phyloP scores from a whole-genome alignment of 2,113 vertebrate genomes.

The Anguilla rostrata region DNA sequence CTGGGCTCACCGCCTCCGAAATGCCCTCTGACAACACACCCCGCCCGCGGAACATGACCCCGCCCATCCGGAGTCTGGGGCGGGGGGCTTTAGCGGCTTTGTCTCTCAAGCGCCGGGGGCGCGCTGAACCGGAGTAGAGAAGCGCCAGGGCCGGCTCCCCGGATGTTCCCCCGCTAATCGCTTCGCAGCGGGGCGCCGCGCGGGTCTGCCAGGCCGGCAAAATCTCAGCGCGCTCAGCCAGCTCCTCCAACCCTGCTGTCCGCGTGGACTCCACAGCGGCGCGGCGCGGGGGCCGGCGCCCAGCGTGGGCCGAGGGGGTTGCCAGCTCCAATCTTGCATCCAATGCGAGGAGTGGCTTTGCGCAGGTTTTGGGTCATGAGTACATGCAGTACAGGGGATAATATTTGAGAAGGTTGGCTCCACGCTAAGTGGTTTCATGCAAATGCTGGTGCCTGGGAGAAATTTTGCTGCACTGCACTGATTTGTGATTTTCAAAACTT shows the following conservation, averaged over 20 bases:
- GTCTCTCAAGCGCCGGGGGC: constrained; percentile 37
- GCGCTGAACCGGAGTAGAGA: constrained; percentile 41
- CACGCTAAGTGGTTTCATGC: neutral
- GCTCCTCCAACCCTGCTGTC: neutral
- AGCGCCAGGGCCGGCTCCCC: neutral
- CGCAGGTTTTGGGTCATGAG: neutral
- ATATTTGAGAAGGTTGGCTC: neutral
- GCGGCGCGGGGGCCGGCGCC: neutral
- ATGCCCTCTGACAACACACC: neutral
- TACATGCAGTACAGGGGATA: neutral
- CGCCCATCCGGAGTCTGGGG: neutral
- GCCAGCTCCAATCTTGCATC: neutral
- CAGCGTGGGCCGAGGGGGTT: neutral
- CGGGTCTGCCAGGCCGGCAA: neutral
- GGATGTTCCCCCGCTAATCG: neutral
- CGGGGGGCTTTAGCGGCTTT: constrained; percentile 34
- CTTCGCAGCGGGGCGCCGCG: neutral
- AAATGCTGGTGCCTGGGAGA: neutral
- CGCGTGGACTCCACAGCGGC: neutral
- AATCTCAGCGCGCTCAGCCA: neutral
- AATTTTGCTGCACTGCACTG: neutral
- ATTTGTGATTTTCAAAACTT: neutral
- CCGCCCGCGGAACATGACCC: constrained; percentile 3
- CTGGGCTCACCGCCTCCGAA: neutral
- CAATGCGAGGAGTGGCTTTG: too few relatives aligned